Evolutionary conservation across 1,140 invertebrate genomes (phyloP), one percentile per base, ranked within the genome.

Genomic region (Thrips palmi): DNA sequence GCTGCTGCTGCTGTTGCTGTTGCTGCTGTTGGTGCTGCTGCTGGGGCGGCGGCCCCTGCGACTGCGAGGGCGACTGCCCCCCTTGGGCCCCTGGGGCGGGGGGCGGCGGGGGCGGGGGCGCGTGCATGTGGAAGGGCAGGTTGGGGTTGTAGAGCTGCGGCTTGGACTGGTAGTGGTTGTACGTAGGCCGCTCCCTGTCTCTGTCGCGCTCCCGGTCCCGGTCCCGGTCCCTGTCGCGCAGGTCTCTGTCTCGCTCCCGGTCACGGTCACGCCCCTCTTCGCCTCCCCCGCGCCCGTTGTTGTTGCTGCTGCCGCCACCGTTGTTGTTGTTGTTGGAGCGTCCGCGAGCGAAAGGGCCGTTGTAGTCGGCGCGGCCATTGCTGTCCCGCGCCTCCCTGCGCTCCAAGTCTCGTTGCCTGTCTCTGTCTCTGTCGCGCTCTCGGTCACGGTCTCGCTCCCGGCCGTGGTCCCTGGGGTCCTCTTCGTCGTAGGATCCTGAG

Each of bases 131-230:
- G 25, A 43, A 47, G 8, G 44, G 46, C 4, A 46, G 24, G 20
- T 25, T 41, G 10, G 46, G 34, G 24, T 46, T 46, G 38, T 47
- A 47, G 15, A 47, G 30, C 30, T 47, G 46, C 2, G 46, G 44
- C 29, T 47, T 47, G 22, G 37, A 40, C 10, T 37, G 41, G 27
- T 47, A 47, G 27, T 47, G 46, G 30, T 43, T 45, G 31, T 41
- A 45, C 7, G 44, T 40, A 14, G 46, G 46, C 11, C 46, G 38
- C 18, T 44, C 42, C 10, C 42, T 28, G 18, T 19, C 10, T 34
- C 22, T 18, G 33, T 34, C 17, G 6, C 33, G 5, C 4, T 14
- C 10, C 11, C 5, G 33, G 19, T 12, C 33, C 7, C 24, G 7
- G 24, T 8, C 24, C 12, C 24, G 7, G 7, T 12, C 24, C 24